A percentile compares a stretch with the other conserved stretches of the same genome.
phyloP scores from a whole-genome alignment of 2,888 invertebrate genomes.

The Nesidiocoris tenuis region DNA sequence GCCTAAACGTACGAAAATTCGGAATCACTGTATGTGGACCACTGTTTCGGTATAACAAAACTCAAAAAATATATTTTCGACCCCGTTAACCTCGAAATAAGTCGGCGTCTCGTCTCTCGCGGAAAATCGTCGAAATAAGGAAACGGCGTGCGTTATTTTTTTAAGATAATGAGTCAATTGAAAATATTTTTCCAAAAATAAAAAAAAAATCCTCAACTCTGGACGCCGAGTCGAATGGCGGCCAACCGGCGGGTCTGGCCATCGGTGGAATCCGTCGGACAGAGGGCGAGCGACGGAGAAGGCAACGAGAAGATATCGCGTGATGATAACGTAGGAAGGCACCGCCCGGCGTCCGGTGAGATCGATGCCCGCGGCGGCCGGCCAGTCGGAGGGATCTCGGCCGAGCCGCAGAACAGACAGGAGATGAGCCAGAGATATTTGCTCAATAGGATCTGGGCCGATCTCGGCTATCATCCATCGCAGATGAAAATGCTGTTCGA shows the following conservation, averaged over 20 bases:
- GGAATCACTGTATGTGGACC: no score
- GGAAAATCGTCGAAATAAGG: no score
- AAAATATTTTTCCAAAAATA: no score
- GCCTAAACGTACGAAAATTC: no score
- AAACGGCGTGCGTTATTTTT: no score
- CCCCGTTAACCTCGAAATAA: no score
- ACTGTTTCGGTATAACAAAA: no score
- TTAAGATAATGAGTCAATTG: no score
- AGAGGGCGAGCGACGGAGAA: background rate
- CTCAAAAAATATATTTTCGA: no score
- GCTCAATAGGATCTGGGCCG: conserved; percentile 31
- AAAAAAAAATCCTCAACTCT: background rate
- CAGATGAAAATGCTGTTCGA: background rate
- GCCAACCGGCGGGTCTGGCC: background rate
- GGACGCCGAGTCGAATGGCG: background rate
- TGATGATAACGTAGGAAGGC: conserved; percentile 12
- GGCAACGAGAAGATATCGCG: conserved; percentile 20
- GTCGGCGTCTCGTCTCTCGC: no score
- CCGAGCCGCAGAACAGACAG: background rate
- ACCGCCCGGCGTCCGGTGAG: background rate
- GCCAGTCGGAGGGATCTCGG: background rate
- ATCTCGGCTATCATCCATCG: conserved; percentile 30
- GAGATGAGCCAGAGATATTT: background rate
- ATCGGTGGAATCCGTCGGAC: background rate
- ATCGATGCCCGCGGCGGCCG: background rate